Base-by-base conservation (phyloP, 2,888 invertebrate species). In the Trachelus troglodyta region DNA sequence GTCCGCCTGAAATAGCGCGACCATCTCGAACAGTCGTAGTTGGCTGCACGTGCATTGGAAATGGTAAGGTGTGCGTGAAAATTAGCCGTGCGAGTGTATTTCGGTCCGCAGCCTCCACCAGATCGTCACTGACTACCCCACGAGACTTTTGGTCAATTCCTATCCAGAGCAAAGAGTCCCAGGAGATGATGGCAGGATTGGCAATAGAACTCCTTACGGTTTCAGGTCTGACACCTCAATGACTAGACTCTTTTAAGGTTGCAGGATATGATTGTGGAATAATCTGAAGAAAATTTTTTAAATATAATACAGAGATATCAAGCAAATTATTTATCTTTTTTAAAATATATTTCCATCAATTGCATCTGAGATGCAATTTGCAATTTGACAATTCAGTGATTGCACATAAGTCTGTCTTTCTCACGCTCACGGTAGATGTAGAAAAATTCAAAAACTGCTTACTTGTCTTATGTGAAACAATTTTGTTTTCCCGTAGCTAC, bases 1-100 rank as follows among this genome's bases (percentile, higher is more conserved):
- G 85, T 82, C 85, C 83, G 85, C 88, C 85, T 89, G 89, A 90
- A 90, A 90, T 90, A 90, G 90, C 87, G 84, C 85, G 86, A 82
- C 86, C 85, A 86, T 85, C 83, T 87, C 83, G 80, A 81, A 83
- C 83, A 81, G 74, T 83, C 79, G 81, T 87, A 81, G 83, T 87
- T 79, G 83, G 75, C 73, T 84, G 79, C 83, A 83, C 83, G 83
- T 87, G 83, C 82, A 86, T 81, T 79, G 79, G 73, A 69, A 75
- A 73, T 23, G 69, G 78, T 73, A 68, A 75, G 74, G 82, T 81
- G 80, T 85, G 81, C 73, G 86, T 86, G 85, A 86, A 84, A 88
- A 89, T 88, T 83, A 86, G 86, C 85, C 83, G 86, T 85, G 83
- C 85, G 83, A 85, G 87, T 84, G 85, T 89, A 89, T 89, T 89